These are phyloP conservation scores for Myanophis thanlyinensis DNA, from an alignment of 2,113 vertebrate genomes.

Conservation along the genomic window DNA sequence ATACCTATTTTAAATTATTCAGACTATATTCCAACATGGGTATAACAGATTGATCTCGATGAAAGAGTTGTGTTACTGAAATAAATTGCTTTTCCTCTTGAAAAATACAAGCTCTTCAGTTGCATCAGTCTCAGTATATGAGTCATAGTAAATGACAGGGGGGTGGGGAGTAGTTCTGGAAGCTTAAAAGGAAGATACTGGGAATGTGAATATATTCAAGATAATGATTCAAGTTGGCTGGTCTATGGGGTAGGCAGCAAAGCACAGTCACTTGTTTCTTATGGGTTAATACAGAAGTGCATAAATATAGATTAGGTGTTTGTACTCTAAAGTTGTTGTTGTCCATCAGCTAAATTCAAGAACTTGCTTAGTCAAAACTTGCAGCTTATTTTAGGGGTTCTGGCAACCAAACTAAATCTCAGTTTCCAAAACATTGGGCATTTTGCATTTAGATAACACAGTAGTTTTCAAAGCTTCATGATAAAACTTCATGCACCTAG, in stretches of 20 bases:
- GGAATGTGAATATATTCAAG: neutral
- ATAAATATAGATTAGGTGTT: neutral
- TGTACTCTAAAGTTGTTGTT: neutral
- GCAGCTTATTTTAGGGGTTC: neutral
- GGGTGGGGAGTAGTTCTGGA: neutral
- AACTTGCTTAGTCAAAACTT: neutral
- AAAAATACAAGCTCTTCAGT: neutral
- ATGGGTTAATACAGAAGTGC: neutral
- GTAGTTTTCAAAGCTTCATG: neutral
- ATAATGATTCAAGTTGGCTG: neutral
- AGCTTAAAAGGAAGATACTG: neutral
- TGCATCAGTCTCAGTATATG: neutral
- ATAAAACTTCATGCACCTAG: neutral
- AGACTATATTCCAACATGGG: neutral
- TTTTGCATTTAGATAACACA: neutral
- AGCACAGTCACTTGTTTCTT: neutral
- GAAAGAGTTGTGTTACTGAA: neutral
- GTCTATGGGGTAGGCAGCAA: neutral
- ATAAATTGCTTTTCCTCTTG: conserved; percentile 9
- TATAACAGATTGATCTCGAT: neutral
- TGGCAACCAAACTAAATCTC: neutral
- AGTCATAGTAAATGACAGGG: neutral
- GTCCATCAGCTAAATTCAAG: neutral
- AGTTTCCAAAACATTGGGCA: neutral
- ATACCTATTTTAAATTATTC: neutral